Percentiles rank a stretch among this genome's conserved stretches.
phyloP scores from a whole-genome alignment of 2,888 invertebrate genomes.

The Xanthia togata region DNA sequence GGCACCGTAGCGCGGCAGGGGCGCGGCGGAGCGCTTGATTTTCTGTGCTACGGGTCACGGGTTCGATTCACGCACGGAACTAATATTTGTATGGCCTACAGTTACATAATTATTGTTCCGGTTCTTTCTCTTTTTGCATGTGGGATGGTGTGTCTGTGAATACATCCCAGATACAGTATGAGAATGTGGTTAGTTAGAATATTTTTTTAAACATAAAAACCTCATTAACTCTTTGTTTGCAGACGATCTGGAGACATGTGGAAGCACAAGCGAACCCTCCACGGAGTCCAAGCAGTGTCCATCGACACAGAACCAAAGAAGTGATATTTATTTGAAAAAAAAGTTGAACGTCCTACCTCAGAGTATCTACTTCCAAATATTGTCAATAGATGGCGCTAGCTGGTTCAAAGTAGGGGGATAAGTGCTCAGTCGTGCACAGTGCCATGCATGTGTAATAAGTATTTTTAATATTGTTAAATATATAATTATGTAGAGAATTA shows the following conservation, averaged over 20 bases:
- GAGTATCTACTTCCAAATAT: conserved; percentile 16
- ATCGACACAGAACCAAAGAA: conserved; percentile 63
- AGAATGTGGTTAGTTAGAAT: not conserved
- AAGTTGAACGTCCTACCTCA: conserved; percentile 22
- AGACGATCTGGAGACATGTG: conserved; percentile 89
- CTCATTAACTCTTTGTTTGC: conserved; percentile 44
- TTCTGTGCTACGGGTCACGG: conserved; percentile 29
- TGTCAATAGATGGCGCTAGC: conserved; percentile 61
- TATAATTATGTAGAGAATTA: not conserved
- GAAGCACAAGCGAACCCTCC: conserved; percentile 87
- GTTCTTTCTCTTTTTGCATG: conserved; percentile 13
- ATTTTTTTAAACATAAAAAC: not conserved
- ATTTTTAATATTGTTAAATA: conserved; percentile 35
- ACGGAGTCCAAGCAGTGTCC: conserved; percentile 76
- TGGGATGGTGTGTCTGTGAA: not conserved
- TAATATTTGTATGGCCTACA: not conserved
- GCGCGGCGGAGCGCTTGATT: conserved; percentile 9
- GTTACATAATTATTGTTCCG: not conserved
- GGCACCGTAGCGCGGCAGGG: not conserved
- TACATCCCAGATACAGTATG: not conserved
- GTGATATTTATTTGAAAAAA: conserved; percentile 17
- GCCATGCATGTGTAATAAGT: conserved; percentile 23
- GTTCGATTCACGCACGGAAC: conserved; percentile 32
- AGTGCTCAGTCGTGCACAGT: conserved; percentile 34
- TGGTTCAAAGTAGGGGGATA: conserved; percentile 19